phyloP scores from a whole-genome alignment of 2,888 invertebrate genomes.

The Nymphalis urticae region DNA sequence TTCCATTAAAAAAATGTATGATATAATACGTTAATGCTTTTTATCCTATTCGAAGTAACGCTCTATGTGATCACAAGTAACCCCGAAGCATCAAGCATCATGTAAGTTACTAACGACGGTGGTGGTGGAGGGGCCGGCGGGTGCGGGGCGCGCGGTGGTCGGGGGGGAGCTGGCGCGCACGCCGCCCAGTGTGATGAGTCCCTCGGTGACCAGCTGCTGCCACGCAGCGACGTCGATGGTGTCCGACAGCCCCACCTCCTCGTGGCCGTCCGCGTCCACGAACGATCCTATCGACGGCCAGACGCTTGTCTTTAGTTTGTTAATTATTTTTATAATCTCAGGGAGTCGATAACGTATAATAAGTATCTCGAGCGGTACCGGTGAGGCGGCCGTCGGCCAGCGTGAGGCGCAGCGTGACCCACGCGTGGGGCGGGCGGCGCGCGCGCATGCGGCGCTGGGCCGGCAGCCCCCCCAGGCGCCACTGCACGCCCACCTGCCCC shows the following conservation, averaged over 20 bases:
- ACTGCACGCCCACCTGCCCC: slow-evolving; percentile 86
- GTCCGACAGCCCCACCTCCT: slow-evolving; percentile 73
- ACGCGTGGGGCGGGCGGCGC: slow-evolving; percentile 57
- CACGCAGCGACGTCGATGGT: slow-evolving; percentile 76
- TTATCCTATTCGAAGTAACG: too few species aligned
- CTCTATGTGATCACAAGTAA: too few species aligned
- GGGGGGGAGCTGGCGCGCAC: slow-evolving; percentile 41
- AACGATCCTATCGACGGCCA: slow-evolving; percentile 56
- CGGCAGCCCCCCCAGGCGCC: slow-evolving; percentile 77
- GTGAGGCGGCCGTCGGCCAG: slow-evolving; percentile 42
- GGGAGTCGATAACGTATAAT: too few species aligned
- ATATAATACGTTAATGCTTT: too few species aligned
- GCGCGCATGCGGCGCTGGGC: slow-evolving; percentile 49
- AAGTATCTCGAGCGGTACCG: slow-evolving; percentile 34
- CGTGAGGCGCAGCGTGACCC: slow-evolving; percentile 49
- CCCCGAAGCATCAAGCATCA: too few species aligned
- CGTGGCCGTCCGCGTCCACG: slow-evolving; percentile 76
- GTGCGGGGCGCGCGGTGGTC: slow-evolving; percentile 39
- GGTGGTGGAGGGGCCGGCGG: slow-evolving; percentile 32
- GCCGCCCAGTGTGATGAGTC: slow-evolving; percentile 70
- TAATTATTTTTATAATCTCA: too few species aligned
- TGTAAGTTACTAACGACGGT: slow-evolving; percentile 2
- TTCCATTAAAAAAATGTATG: too few species aligned
- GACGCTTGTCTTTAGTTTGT: too few species aligned
- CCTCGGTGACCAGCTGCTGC: slow-evolving; percentile 72